Evolutionary conservation across 2,113 vertebrate genomes (phyloP).

Genomic region (Chlamydotis undulata): DNA sequence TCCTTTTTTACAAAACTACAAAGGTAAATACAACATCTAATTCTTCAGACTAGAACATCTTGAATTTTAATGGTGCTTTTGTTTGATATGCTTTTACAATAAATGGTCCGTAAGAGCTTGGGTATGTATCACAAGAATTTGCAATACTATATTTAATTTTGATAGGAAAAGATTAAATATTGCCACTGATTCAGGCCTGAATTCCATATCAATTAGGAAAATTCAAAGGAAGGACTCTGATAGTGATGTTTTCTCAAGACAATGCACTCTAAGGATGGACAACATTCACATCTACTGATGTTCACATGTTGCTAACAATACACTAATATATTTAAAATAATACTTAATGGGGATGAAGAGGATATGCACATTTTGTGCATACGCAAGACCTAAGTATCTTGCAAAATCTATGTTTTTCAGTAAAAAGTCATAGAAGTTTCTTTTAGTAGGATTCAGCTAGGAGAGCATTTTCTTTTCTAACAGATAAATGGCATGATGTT

Average conservation of each 20-base stretch:
- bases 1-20: background rate
- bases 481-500: background rate
- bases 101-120: background rate
- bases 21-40: background rate
- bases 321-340: background rate
- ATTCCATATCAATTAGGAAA: background rate
- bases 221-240: background rate
- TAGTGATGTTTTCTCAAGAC: background rate
- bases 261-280: background rate
- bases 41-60: background rate
- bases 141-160: background rate
- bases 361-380: background rate
- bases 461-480: background rate
- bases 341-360: background rate
- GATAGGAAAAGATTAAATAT: slow-evolving; percentile 4
- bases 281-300: background rate
- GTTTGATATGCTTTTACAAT: background rate
- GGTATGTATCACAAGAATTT: background rate
- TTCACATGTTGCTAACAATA: background rate
- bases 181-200: background rate
- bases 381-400: background rate
- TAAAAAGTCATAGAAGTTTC: background rate
- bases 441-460: background rate
- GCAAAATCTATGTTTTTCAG: background rate
- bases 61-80: background rate